phyloP scores from a whole-genome alignment of 2,888 invertebrate genomes.

The Neoascia interrupta region DNA sequence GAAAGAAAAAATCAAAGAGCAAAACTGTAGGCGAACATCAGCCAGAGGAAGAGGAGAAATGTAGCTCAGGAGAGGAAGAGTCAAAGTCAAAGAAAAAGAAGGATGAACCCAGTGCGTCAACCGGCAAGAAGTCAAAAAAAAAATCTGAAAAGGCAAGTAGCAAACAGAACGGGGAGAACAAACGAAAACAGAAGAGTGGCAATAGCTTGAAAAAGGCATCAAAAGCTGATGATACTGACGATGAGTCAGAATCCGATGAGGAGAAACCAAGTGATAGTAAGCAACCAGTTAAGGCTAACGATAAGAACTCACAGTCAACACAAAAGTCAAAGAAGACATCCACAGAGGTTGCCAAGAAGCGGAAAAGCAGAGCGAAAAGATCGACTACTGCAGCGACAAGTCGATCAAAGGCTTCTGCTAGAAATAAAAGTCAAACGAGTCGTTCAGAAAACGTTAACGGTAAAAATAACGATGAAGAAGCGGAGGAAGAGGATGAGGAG shows the following conservation, averaged over 20 bases:
- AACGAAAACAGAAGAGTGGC: slow-evolving; percentile 71
- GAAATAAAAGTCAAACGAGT: slow-evolving; percentile 25
- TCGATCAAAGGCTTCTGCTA: slow-evolving; percentile 37
- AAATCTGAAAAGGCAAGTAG: slow-evolving; percentile 42
- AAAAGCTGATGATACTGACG: slow-evolving; percentile 62
- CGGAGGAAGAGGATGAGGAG: slow-evolving; percentile 71
- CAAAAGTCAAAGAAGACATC: slow-evolving; percentile 57
- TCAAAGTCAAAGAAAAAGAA: slow-evolving; percentile 66
- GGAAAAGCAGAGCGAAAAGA: slow-evolving; percentile 68
- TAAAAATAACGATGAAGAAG: slow-evolving; percentile 22
- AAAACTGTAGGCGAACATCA: slow-evolving; percentile 72
- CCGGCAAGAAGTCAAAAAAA: slow-evolving; percentile 59
- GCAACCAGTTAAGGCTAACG: slow-evolving; percentile 30
- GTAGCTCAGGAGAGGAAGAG: slow-evolving; percentile 54
- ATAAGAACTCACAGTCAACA: slow-evolving; percentile 35
- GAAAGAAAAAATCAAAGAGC: slow-evolving; percentile 77
- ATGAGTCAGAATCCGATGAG: slow-evolving; percentile 69
- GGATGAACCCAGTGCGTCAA: slow-evolving; percentile 69
- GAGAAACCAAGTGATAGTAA: slow-evolving; percentile 57
- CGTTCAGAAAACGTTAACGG: slow-evolving; percentile 7
- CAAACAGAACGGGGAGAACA: slow-evolving; percentile 59
- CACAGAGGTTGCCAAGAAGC: slow-evolving; percentile 60
- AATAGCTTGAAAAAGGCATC: slow-evolving; percentile 31
- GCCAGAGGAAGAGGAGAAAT: slow-evolving; percentile 52
- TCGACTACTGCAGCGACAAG: neutral